Evolutionary conservation across 2,797 vertebrate genomes (phyloP).

Genomic region (Scolopax bukidnonensis): DNA sequence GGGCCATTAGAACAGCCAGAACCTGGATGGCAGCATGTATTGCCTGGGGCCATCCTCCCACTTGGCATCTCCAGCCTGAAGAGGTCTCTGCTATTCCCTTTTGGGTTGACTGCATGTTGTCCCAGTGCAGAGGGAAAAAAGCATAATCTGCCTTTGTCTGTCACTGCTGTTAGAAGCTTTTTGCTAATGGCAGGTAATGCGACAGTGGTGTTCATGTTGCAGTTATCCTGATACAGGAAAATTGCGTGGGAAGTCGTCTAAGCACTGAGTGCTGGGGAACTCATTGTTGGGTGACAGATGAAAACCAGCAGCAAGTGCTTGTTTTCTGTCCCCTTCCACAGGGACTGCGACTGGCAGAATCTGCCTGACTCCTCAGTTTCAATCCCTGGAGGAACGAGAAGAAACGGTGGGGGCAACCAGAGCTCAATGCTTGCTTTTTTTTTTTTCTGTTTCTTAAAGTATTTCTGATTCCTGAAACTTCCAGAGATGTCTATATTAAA

Average conservation of each 20-base stretch:
- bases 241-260: rapidly evolving
- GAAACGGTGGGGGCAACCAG: not conserved
- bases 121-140: not conserved
- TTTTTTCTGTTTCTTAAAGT: not conserved
- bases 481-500: not conserved
- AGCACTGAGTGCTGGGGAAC: not conserved
- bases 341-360: rapidly evolving
- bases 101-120: not conserved
- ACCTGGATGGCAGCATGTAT: not conserved
- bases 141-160: not conserved
- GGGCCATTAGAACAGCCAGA: not conserved
- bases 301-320: rapidly evolving
- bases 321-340: not conserved
- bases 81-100: not conserved
- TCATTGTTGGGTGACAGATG: not conserved
- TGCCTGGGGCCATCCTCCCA: constrained; percentile 4
- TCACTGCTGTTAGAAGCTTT: not conserved
- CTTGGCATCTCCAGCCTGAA: not conserved
- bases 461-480: not conserved
- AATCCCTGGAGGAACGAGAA: not conserved
- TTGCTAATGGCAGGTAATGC: not conserved
- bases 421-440: not conserved
- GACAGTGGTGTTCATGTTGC: rapidly evolving
- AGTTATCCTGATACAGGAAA: not conserved
- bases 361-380: not conserved